Evolutionary conservation across 2,888 invertebrate species (phyloP).

Genomic region (Tubiluchus corallicola): DNA sequence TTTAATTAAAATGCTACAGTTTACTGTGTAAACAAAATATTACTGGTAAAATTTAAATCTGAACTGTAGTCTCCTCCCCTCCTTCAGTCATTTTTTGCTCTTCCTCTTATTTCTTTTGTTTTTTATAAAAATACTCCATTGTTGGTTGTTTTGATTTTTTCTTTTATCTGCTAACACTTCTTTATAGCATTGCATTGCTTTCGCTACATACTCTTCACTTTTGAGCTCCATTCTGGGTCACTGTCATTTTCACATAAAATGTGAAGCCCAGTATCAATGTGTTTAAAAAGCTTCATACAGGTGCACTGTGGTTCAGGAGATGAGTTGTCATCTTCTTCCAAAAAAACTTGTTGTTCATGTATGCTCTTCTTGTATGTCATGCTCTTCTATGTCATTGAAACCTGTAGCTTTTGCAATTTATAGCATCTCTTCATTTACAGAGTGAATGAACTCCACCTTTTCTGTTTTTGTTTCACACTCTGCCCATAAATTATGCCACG

Average conservation of each 20-base stretch:
- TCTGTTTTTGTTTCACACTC: neutral
- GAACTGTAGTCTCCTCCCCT: too few species aligned
- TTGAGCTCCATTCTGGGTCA: neutral
- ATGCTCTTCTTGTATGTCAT: neutral
- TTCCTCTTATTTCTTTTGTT: too few species aligned
- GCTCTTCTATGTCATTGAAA: neutral
- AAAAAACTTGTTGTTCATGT: neutral
- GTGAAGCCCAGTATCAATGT: neutral
- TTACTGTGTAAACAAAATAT: too few species aligned
- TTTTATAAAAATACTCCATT: too few species aligned
- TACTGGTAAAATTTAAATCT: too few species aligned
- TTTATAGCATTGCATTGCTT: too few species aligned
- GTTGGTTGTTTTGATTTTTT: too few species aligned
- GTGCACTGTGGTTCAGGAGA: neutral
- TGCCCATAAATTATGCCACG: slow-evolving; percentile 11
- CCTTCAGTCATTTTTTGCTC: too few species aligned
- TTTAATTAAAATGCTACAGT: too few species aligned
- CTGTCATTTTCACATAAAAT: neutral
- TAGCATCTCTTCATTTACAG: neutral
- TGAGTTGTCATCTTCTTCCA: neutral
- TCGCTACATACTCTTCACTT: too few species aligned
- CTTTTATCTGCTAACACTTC: too few species aligned
- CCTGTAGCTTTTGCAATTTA: neutral
- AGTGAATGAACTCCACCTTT: neutral
- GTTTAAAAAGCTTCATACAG: neutral